Base-by-base conservation (phyloP, 2,888 invertebrate genomes). In the Dromius quadrimaculatus region DNA sequence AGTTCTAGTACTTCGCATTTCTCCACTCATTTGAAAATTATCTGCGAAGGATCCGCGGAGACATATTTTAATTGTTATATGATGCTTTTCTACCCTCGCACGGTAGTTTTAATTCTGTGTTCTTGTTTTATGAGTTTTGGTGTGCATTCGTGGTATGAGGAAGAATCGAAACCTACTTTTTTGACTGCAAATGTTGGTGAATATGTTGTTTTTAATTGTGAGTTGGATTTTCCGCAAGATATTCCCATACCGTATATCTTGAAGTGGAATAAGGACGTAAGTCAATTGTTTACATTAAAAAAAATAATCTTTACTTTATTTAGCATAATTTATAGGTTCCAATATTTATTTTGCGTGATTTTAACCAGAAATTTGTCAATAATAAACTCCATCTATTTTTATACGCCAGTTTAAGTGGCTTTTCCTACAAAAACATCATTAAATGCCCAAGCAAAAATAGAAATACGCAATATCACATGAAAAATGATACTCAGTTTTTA, bases 211-310 rank as follows among this genome's bases (percentile, higher is more conserved):
- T 89, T 94, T 83, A 90, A 92, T 84, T 94, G 94, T 83, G 90
- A 91, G 77, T 89, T 96, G 76, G 92, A 94, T 83, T 95, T 94
- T 82, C 93, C 94, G 73, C 92, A 93, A 81, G 91, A 92, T 78
- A 89, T 90, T 79, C 90, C 90, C 77, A 92, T 94, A 77, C 93
- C 94, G 5, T 95, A 94, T 82, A 90, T 92, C 77, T 86, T 97
- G 70, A 90, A 92, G 80, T 97, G 96, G 96, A 93, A 91, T 79
- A 94, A 94, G 84, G 92, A 92, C 80, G 94, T 94, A 84, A 90
- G 91, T 84, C 47, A 32, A 32, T 6, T 32, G 5, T 32, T 32
- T 32, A 32, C 32, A n/a, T n/a, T n/a, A n/a, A n/a, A n/a, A 6
- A 32, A 32, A 32, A 9, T 32, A 32, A 32, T 32, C 32, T 32